phyloP scores from a whole-genome alignment of 2,113 vertebrate species.

The Grammomys surdaster region DNA sequence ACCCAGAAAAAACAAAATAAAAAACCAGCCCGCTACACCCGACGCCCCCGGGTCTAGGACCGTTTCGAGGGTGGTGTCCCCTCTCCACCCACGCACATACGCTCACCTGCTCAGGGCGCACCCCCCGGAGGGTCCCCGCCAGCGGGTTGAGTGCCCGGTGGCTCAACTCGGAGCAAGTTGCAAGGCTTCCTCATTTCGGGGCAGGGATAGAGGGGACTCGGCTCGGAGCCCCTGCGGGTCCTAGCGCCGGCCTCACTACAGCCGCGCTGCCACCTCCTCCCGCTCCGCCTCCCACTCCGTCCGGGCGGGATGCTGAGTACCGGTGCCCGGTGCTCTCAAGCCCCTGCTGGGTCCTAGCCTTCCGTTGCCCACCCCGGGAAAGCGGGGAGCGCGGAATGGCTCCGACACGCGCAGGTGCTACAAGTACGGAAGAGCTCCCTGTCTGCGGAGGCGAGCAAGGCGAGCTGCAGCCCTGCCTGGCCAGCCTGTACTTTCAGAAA shows the following conservation, averaged over 20 bases:
- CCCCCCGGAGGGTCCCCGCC: slow-evolving; percentile 27
- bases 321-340: neutral
- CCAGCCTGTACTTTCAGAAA: neutral
- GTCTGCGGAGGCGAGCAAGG: neutral
- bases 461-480: neutral
- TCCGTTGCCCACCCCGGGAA: neutral
- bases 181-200: slow-evolving; percentile 80
- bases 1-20: neutral
- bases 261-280: neutral
- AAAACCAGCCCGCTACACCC: neutral
- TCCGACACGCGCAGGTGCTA: neutral
- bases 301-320: neutral
- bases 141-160: slow-evolving; percentile 59
- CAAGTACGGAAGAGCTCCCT: neutral
- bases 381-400: neutral
- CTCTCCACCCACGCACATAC: neutral
- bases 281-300: neutral
- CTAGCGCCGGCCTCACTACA: slow-evolving; percentile 75
- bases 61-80: too few species aligned
- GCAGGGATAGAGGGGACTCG: slow-evolving; percentile 22
- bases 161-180: slow-evolving; percentile 78
- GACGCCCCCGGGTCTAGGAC: neutral
- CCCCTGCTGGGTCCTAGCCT: neutral
- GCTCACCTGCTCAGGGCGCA: slow-evolving; percentile 74
- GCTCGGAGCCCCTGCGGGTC: slow-evolving; percentile 72